A percentile compares a stretch with the other conserved stretches of the same genome.
phyloP scores from a whole-genome alignment of 2,797 vertebrate species.

The Chaetophractus vellerosus region DNA sequence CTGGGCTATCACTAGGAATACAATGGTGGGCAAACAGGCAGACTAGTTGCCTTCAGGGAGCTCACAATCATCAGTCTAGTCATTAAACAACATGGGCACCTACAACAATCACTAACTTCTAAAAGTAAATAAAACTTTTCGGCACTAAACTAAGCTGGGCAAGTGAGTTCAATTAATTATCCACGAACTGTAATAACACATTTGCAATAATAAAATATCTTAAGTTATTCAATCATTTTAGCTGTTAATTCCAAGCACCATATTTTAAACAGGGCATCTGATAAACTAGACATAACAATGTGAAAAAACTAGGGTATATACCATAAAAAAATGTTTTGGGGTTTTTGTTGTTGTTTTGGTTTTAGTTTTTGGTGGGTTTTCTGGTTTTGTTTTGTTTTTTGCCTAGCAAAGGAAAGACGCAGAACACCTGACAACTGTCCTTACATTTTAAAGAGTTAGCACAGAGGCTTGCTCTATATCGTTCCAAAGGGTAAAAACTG shows the following conservation, averaged over 20 bases:
- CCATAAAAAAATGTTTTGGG: not conserved
- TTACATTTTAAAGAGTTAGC: conserved; percentile 29
- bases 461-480: conserved; percentile 32
- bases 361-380: too few species aligned
- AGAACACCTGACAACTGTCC: conserved; percentile 14
- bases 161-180: conserved; percentile 37
- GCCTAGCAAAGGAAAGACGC: conserved; percentile 22
- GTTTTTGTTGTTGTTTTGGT: too few species aligned
- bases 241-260: conserved; percentile 34
- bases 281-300: conserved; percentile 8
- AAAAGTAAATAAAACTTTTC: conserved; percentile 62
- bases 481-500: conserved; percentile 54
- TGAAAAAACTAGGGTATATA: conserved; percentile 48
- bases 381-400: not conserved
- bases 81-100: conserved; percentile 2
- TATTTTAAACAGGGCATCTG: conserved; percentile 50
- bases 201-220: conserved; percentile 28
- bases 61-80: not conserved
- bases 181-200: conserved; percentile 8
- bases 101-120: conserved; percentile 48
- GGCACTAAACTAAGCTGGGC: not conserved
- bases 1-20: not conserved
- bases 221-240: conserved; percentile 64
- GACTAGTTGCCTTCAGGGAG: not conserved
- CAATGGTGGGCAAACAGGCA: conserved; percentile 11